Evolutionary conservation across 92 coral and sea anemone species (phyloP).

Genomic region (Palythoa heliodiscus): DNA sequence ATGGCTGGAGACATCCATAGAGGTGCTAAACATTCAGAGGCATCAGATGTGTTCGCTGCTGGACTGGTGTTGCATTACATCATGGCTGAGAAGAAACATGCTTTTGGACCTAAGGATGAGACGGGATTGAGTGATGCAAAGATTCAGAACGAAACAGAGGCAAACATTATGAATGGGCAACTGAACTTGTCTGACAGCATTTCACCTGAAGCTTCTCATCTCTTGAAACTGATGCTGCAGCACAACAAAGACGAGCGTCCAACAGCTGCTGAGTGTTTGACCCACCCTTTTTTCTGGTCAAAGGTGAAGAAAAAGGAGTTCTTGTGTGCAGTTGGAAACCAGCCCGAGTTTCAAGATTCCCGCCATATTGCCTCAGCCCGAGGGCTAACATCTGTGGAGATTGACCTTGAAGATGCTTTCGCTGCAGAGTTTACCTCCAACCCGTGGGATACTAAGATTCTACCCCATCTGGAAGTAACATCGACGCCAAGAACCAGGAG

Average conservation of each 20-base stretch:
- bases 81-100: no score
- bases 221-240: background rate
- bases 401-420: background rate
- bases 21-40: background rate
- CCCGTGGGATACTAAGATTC: background rate
- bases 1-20: background rate
- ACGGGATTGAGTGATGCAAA: no score
- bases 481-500: background rate
- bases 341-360: background rate
- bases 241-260: background rate
- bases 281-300: no score
- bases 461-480: background rate
- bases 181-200: background rate
- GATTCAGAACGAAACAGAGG: no score
- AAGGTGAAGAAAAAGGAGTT: no score
- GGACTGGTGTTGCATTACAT: no score
- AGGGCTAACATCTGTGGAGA: no score
- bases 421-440: background rate
- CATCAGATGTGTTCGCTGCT: background rate
- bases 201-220: background rate
- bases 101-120: no score
- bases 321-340: no score
- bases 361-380: background rate
- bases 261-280: no score
- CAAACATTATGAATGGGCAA: no score